phyloP scores from a whole-genome alignment of 2,113 vertebrate species.

The Balaeniceps rex region DNA sequence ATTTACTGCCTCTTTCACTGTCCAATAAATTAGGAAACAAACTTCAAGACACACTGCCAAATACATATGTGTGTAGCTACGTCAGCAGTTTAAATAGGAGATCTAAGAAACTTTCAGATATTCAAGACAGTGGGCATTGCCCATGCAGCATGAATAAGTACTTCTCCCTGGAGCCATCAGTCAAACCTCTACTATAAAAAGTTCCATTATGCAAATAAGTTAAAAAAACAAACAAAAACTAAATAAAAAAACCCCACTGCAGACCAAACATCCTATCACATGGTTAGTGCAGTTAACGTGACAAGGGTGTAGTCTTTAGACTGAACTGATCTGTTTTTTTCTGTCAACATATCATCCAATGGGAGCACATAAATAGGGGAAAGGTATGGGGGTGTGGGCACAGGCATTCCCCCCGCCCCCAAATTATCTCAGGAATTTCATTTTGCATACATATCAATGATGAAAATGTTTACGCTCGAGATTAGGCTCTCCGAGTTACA shows the following conservation, averaged over 20 bases:
- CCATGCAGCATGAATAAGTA: accelerated
- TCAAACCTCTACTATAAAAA: not conserved
- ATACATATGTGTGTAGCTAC: not conserved
- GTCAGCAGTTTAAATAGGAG: not conserved
- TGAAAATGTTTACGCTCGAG: not conserved
- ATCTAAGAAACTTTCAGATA: not conserved
- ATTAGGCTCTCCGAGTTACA: not conserved
- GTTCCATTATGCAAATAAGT: not conserved
- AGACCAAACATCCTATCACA: not conserved
- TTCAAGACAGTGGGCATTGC: not conserved
- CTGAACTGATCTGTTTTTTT: accelerated
- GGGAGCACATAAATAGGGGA: not conserved
- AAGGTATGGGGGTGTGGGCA: not conserved
- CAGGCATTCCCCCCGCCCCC: not conserved
- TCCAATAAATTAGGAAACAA: not conserved
- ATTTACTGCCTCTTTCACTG: not conserved
- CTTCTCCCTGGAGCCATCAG: not conserved
- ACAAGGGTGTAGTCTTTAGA: not conserved
- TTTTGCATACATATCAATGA: not conserved
- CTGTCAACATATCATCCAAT: not conserved
- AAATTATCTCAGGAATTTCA: not conserved
- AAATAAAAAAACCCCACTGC: not conserved
- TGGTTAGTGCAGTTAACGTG: not conserved
- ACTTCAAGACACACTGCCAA: not conserved
- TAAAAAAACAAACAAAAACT: not conserved